Conservation (phyloP, 2,113 vertebrate species). For the Penelope pileata region DNA sequence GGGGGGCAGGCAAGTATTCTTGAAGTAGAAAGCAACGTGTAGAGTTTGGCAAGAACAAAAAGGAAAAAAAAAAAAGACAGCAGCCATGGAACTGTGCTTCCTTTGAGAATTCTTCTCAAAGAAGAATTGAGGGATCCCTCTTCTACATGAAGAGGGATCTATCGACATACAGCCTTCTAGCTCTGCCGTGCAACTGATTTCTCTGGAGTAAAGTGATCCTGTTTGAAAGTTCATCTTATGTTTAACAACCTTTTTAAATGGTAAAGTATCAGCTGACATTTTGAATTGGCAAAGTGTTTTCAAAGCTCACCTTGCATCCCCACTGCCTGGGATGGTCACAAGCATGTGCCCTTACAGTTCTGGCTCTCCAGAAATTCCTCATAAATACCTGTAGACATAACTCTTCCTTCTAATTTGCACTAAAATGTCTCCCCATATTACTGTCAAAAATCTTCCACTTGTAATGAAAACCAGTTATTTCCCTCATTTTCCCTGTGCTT, state of each 20-base stretch:
- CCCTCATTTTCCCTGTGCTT: neutral
- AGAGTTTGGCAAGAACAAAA: neutral
- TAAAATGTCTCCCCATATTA: rapidly evolving
- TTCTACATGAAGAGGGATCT: neutral
- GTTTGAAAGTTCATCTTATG: neutral
- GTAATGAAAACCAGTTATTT: neutral
- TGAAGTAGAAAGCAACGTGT: neutral
- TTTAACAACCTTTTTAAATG: neutral
- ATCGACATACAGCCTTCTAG: neutral
- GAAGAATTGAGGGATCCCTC: no score
- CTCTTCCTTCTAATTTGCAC: neutral
- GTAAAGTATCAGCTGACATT: neutral
- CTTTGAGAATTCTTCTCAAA: neutral
- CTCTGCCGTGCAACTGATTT: neutral
- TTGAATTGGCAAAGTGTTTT: neutral
- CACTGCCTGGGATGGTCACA: neutral
- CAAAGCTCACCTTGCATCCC: neutral
- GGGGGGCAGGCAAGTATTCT: neutral
- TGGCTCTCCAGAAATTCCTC: neutral
- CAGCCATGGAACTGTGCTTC: no score
- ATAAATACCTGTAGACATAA: rapidly evolving
- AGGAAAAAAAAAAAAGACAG: neutral
- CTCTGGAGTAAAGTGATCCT: neutral
- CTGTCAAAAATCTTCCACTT: neutral
- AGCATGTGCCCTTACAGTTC: neutral